Conservation (phyloP, 2,797 vertebrate genomes). For the Alauda arvensis region DNA sequence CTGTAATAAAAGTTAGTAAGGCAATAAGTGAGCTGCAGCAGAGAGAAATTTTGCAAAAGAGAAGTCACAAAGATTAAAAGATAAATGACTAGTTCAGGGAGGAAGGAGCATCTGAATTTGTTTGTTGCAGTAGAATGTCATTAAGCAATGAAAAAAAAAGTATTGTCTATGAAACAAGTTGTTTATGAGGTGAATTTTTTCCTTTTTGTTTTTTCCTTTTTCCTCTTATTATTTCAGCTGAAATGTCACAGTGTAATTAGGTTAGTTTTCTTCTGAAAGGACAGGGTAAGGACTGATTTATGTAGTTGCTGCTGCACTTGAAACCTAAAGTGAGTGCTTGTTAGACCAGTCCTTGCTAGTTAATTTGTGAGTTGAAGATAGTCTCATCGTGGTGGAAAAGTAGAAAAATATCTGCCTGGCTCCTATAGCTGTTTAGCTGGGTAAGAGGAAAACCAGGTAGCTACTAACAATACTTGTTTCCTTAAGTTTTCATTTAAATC, state of each 20-base stretch:
- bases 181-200: not conserved
- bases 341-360: not conserved
- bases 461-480: not conserved
- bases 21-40: not conserved
- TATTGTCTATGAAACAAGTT: not conserved
- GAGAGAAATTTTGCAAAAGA: not conserved
- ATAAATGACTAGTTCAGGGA: not conserved
- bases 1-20: not conserved
- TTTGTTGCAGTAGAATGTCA: not conserved
- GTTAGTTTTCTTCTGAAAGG: not conserved
- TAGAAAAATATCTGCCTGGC: not conserved
- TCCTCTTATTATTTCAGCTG: not conserved
- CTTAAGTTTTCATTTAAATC: not conserved
- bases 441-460: not conserved
- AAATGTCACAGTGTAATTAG: not conserved
- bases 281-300: not conserved
- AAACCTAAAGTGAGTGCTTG: not conserved
- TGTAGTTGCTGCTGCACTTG: not conserved
- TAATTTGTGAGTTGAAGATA: not conserved
- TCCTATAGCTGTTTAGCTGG: not conserved
- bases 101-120: not conserved
- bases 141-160: not conserved
- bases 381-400: not conserved
- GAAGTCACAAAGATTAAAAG: not conserved
- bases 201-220: fast-evolving